Evolutionary conservation across 2,888 invertebrate species (phyloP).

Genomic region (Sympetrum striolatum): DNA sequence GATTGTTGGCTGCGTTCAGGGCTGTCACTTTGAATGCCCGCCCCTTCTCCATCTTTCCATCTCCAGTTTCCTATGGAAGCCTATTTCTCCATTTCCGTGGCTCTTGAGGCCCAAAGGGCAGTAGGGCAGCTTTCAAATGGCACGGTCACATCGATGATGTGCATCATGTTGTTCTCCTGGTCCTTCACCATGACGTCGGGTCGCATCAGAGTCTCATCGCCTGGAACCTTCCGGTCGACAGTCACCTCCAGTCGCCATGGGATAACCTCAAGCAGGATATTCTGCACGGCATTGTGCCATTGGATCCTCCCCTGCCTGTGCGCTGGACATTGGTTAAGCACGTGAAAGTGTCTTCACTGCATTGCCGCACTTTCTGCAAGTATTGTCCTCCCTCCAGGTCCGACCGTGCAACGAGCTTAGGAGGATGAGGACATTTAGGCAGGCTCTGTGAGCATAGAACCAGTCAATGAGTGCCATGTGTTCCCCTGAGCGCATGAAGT

Average conservation of each 20-base stretch:
- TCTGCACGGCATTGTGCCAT: too few relatives aligned
- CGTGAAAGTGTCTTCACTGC: too few relatives aligned
- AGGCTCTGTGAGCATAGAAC: conserved; percentile 53
- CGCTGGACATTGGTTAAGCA: too few relatives aligned
- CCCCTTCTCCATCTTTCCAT: neutral
- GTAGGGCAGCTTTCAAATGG: too few relatives aligned
- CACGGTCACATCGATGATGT: conserved; percentile 54
- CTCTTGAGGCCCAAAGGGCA: too few relatives aligned
- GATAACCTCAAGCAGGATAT: neutral
- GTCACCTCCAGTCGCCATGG: neutral
- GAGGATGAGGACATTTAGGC: conserved; percentile 53
- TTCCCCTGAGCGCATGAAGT: too few relatives aligned
- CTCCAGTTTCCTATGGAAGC: too few relatives aligned
- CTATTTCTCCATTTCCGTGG: too few relatives aligned
- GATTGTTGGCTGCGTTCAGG: conserved; percentile 48
- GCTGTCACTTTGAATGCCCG: neutral
- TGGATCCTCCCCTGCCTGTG: too few relatives aligned
- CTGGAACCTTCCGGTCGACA: conserved; percentile 45
- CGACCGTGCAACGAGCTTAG: conserved; percentile 37
- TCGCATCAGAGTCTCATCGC: conserved; percentile 47
- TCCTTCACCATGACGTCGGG: conserved; percentile 51
- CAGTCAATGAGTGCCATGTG: neutral
- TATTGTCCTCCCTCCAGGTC: conserved; percentile 49
- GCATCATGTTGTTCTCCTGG: conserved; percentile 48
- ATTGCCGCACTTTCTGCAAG: conserved; percentile 53